Conservation (phyloP, 2,797 vertebrate species). For the Mustela erminea region DNA sequence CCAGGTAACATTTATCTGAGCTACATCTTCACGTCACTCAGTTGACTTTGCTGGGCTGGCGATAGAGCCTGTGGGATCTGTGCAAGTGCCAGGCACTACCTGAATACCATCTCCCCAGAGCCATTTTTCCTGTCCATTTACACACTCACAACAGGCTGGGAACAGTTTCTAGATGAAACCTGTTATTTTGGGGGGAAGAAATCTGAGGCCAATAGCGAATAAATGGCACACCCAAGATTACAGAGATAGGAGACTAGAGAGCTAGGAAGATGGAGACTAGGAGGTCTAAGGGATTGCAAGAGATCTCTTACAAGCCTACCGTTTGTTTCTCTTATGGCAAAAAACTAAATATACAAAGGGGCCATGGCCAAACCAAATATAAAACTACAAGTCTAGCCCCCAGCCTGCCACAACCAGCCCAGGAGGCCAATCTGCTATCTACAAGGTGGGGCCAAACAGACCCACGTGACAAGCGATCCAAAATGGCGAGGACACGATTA, state of each 20-base stretch:
- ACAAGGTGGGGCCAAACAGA: background rate
- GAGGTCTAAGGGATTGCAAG: background rate
- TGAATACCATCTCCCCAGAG: background rate
- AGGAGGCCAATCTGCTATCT: background rate
- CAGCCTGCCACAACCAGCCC: background rate
- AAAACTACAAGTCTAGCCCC: background rate
- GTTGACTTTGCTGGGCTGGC: background rate
- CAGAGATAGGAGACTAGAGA: background rate
- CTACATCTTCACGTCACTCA: background rate
- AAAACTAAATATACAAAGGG: background rate
- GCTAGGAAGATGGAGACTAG: background rate
- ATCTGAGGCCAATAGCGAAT: background rate
- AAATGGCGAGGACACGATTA: background rate
- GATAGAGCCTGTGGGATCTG: background rate
- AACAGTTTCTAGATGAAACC: background rate
- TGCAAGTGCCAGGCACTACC: background rate
- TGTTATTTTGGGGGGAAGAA: background rate
- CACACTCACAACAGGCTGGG: background rate
- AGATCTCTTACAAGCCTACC: background rate
- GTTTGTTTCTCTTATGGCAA: background rate
- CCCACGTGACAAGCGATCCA: background rate
- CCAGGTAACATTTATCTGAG: background rate
- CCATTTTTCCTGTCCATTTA: background rate
- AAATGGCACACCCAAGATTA: background rate
- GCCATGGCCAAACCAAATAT: background rate